These are phyloP conservation scores for Cistogaster globosa DNA, from an alignment of 2,888 invertebrate genomes.

Conservation along the genomic window DNA sequence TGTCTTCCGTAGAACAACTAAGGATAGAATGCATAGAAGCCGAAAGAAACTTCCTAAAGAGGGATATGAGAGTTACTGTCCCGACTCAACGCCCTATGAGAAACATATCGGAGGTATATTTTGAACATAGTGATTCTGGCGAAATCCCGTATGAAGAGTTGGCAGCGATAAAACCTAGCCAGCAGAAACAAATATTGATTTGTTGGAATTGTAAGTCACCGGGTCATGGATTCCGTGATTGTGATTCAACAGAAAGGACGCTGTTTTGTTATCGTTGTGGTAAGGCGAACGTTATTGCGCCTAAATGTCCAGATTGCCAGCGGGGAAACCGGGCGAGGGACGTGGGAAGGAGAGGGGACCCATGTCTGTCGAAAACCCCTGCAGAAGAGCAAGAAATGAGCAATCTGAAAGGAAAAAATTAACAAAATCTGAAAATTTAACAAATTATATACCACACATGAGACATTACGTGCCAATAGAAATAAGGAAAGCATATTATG, in stretches of 20 bases:
- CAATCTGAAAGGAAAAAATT: no score
- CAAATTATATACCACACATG: no score
- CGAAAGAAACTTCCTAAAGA: background rate
- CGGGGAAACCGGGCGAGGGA: no score
- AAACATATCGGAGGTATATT: background rate
- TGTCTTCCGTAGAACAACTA: background rate
- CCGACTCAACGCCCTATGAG: background rate
- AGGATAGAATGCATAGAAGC: slow-evolving; percentile 2
- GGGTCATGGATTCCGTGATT: slow-evolving; percentile 17
- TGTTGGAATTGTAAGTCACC: slow-evolving; percentile 16
- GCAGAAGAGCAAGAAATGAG: no score
- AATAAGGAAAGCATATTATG: no score
- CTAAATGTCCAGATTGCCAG: background rate
- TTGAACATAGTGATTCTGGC: background rate
- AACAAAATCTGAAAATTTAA: no score
- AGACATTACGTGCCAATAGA: no score
- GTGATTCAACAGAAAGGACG: background rate
- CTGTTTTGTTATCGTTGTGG: slow-evolving; percentile 28
- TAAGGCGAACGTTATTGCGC: background rate
- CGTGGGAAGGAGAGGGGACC: no score
- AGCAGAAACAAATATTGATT: background rate
- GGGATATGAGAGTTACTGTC: background rate
- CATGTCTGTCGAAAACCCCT: no score
- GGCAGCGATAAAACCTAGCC: background rate
- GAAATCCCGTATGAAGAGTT: background rate